These are phyloP conservation scores for Agelastica alni DNA, from an alignment of 2,888 invertebrate genomes.

Conservation along the genomic window DNA sequence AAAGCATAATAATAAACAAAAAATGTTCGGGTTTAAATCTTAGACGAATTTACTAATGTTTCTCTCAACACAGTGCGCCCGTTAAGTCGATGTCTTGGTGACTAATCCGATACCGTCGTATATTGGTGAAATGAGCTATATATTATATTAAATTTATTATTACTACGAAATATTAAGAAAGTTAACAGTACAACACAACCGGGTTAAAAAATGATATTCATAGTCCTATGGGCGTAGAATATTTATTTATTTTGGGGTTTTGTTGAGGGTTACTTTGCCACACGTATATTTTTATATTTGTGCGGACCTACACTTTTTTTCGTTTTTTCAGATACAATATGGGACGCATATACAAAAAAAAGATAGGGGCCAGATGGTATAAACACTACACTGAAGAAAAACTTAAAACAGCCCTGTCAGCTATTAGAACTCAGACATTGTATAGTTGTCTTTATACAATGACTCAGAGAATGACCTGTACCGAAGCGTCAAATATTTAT, in stretches of 20 bases:
- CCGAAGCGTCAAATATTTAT: slow-evolving; percentile 4
- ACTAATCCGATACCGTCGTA: no score
- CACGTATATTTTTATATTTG: neutral
- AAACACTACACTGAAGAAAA: neutral
- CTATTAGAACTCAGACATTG: neutral
- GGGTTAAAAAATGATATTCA: slow-evolving; percentile 6
- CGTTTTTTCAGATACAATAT: neutral
- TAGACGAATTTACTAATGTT: neutral
- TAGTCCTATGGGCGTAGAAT: slow-evolving; percentile 4
- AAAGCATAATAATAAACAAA: no score
- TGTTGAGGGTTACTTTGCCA: slow-evolving; percentile 1
- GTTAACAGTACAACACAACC: slow-evolving; percentile 3
- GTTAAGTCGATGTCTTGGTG: no score
- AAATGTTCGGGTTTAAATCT: neutral
- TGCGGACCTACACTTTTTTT: slow-evolving; percentile 4
- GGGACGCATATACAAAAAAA: slow-evolving; percentile 5
- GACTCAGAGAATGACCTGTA: neutral
- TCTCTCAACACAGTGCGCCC: no score
- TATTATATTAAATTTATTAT: slow-evolving; percentile 6
- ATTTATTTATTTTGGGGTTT: neutral
- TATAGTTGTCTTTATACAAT: no score
- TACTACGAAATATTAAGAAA: slow-evolving; percentile 1
- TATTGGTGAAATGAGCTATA: no score
- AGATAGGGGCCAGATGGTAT: slow-evolving; percentile 5
- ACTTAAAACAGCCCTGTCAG: slow-evolving; percentile 3